phyloP scores from a whole-genome alignment of 2,113 vertebrate species.

The Archocentrus centrarchus region DNA sequence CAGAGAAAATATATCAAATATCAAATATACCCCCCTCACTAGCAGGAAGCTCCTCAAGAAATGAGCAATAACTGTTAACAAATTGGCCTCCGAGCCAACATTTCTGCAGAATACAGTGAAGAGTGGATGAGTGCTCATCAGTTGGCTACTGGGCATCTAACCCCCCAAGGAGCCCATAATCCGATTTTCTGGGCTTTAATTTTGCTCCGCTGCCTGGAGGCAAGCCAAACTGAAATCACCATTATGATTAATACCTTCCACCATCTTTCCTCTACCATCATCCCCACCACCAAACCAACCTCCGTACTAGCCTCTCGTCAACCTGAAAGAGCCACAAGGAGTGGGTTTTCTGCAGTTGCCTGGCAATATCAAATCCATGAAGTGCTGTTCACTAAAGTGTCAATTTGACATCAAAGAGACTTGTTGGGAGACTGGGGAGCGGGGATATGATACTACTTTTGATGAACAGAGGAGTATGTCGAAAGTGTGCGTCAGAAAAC shows the following conservation, averaged over 20 bases:
- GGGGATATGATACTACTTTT: slow-evolving; percentile 67
- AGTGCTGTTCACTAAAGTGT: slow-evolving; percentile 81
- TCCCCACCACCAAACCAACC: slow-evolving; percentile 12
- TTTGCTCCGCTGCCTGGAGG: slow-evolving; percentile 82
- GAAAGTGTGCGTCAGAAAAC: slow-evolving; percentile 37
- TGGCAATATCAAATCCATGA: slow-evolving; percentile 79
- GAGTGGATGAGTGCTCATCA: slow-evolving; percentile 85
- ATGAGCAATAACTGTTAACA: slow-evolving; percentile 92
- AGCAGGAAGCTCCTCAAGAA: slow-evolving; percentile 84
- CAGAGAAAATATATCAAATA: slow-evolving; percentile 48
- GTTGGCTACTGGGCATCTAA: slow-evolving; percentile 82
- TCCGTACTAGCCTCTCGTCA: slow-evolving; percentile 34
- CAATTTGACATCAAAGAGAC: slow-evolving; percentile 82
- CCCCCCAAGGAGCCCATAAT: slow-evolving; percentile 85
- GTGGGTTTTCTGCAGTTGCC: slow-evolving; percentile 74
- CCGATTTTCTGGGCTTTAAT: slow-evolving; percentile 89
- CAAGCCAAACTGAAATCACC: slow-evolving; percentile 79
- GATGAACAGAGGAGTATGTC: slow-evolving; percentile 62
- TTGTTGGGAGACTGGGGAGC: slow-evolving; percentile 66
- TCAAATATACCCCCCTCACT: slow-evolving; percentile 25
- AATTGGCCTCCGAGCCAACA: slow-evolving; percentile 86
- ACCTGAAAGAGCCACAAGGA: slow-evolving; percentile 70
- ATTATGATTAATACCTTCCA: slow-evolving; percentile 65
- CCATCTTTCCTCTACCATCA: slow-evolving; percentile 19
- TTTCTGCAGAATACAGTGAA: slow-evolving; percentile 67